Evolutionary conservation across 2,888 invertebrate genomes (phyloP), one percentile per base, ranked within the genome.

Genomic region (Caenorhabditis auriculariae): DNA sequence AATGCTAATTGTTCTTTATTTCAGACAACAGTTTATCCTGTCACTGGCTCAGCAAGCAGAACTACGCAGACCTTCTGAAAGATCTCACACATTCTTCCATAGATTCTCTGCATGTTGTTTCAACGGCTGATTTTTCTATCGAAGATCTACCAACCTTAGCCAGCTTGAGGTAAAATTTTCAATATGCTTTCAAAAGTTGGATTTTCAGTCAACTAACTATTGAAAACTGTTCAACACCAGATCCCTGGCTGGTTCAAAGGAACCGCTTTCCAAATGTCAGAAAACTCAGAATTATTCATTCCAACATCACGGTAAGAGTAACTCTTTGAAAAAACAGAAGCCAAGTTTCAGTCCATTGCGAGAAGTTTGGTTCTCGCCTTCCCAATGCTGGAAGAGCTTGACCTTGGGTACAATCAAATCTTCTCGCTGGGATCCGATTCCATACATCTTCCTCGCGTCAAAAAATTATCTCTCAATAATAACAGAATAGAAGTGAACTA

Each of bases 351-450:
- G 60, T 23, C 32, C 3, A 52, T 66, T 24, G 48, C 60, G 5
- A 47, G 51, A 21, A 50, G 32, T 9, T 32, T 63, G 27, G 54
- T 63, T 23, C 39, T 41, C 15, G 45, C 60, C 3, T 57, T 63
- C n/a, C 56, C 66, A 27, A 45, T 41, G 7, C 17, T 66, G 1
- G 27, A 48, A n/a, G 54, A 56, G 42, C 19, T 66, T 12, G 57
- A 66, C 49, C 35, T 62, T 7, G 60, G 60, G 29, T 29, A 54
- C 28, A 66, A 66, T 41, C 24, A 23, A 1, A 29, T 66, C 15
- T 48, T 51, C 15, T 47, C 48, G 26, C 38, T 64, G 24, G 67
- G 67, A 9, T 38, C 45, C 0, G 67, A 67, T 24, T 64, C 60
- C n/a, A 44, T 67, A n/a, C 54, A 63, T 43, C 48, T 64, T 35